These are phyloP conservation scores for Eupithecia insigniata DNA, from an alignment of 2,888 invertebrate genomes.

Conservation along the genomic window DNA sequence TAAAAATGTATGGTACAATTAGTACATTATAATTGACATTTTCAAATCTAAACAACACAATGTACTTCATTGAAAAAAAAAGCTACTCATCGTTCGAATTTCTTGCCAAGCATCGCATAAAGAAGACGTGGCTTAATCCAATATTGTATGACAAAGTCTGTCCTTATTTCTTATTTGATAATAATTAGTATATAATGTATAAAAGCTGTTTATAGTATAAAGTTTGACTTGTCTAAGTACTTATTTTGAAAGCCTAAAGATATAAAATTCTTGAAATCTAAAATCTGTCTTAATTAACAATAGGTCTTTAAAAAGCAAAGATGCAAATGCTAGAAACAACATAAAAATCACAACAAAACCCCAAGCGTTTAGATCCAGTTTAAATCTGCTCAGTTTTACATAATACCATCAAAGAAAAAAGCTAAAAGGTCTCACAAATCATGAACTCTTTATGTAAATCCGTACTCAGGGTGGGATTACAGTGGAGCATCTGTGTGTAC, in stretches of 20 bases:
- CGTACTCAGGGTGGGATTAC: slow-evolving; percentile 64
- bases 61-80: background rate
- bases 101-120: background rate
- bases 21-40: background rate
- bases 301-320: background rate
- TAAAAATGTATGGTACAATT: background rate
- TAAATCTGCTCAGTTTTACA: slow-evolving; percentile 24
- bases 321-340: background rate
- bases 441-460: slow-evolving; percentile 60
- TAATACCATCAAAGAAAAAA: slow-evolving; percentile 41
- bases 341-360: slow-evolving; percentile 2
- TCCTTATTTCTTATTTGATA: too few relatives aligned
- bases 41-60: too few relatives aligned
- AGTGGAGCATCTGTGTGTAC: slow-evolving; percentile 70
- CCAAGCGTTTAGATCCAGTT: slow-evolving; percentile 6
- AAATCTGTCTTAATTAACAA: too few relatives aligned
- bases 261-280: too few relatives aligned
- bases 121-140: background rate
- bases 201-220: too few relatives aligned
- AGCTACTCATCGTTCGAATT: too few relatives aligned
- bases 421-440: slow-evolving; percentile 46
- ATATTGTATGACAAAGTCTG: background rate
- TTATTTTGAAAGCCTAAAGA: too few relatives aligned
- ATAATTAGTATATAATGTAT: too few relatives aligned
- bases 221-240: too few relatives aligned